Conservation (phyloP, 2,113 vertebrate species). For the Excalfactoria chinensis region DNA sequence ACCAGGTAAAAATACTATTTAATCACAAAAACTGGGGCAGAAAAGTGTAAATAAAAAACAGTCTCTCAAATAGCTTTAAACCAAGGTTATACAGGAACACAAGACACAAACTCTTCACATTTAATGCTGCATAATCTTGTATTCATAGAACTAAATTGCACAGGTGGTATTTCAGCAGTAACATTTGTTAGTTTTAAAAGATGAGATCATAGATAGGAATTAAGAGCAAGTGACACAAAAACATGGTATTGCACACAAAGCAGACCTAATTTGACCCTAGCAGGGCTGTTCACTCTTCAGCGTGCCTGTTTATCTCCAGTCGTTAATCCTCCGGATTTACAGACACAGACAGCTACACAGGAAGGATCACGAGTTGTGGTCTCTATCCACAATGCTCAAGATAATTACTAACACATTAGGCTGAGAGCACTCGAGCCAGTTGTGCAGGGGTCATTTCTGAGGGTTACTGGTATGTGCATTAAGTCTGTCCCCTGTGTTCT, state of each 20-base stretch:
- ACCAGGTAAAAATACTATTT: background rate
- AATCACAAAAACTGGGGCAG: background rate
- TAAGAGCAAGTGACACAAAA: constrained; percentile 35
- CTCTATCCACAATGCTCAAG: constrained; percentile 27
- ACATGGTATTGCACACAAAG: background rate
- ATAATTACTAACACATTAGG: constrained; percentile 61
- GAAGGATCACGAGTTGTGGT: constrained; percentile 19
- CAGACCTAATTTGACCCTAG: constrained; percentile 50
- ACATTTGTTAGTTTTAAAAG: background rate
- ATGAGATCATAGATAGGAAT: constrained; percentile 12
- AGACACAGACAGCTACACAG: constrained; percentile 21
- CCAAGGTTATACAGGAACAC: background rate
- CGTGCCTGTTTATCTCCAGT: constrained; percentile 18
- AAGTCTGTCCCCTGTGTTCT: background rate
- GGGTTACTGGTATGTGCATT: background rate
- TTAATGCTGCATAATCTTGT: background rate
- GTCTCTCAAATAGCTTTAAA: background rate
- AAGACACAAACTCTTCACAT: background rate
- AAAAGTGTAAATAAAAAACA: background rate
- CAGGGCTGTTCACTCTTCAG: constrained; percentile 4
- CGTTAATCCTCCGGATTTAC: constrained; percentile 58
- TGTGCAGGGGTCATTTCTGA: background rate
- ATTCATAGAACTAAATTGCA: background rate
- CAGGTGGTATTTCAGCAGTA: background rate
- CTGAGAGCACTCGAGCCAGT: constrained; percentile 5